Evolutionary conservation across 2,888 invertebrate genomes (phyloP), one percentile per base, ranked within the genome.

Genomic region (Leucania comma): DNA sequence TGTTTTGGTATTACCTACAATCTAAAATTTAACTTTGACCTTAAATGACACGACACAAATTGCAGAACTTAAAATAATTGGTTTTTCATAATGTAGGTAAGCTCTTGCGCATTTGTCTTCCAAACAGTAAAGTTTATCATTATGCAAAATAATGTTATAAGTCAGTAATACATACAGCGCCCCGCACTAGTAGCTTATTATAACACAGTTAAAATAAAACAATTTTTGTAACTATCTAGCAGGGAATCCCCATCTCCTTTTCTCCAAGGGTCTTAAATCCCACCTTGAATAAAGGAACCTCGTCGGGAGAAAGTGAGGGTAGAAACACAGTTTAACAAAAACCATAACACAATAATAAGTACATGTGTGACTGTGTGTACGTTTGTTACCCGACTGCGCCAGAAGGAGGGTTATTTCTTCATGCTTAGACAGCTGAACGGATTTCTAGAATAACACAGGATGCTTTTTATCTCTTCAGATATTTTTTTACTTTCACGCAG

Each of bases 111-210:
- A 17, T 58, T 46, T 29, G 38, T 29, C 3, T 17, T 22, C n/a
- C 26, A n/a, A 26, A 12, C 24, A 64, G 22, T 58, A 24, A 60
- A 48, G 10, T 42, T 17, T 42, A 48, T 22, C 48, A 17, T 59
- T 32, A 68, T 26, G 24, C 20, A 54, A 63, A 65, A 66, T 59
- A 60, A 56, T 9, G 5, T 63, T 42, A 67, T 53, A 58, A 24
- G 14, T 22, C 17, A 42, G 17, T 17, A 12, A 5, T 51, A 51
- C 24, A 51, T 24, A 51, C 24, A 50, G 50, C 17, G 38, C 10
- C 14, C 38, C 4, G 14, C 14, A 38, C 38, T 38, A 38, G 38
- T 3, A 38, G n/a, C n/a, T n/a, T n/a, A 42, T 17, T 42, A 42
- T 42, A 42, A 42, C 14, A 17, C 17, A 42, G 38, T n/a, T n/a